Percentiles rank a stretch among this genome's conserved stretches.
These are phyloP conservation scores for Sardinella longiceps DNA, from an alignment of 2,797 vertebrate genomes.

Conservation along the genomic window DNA sequence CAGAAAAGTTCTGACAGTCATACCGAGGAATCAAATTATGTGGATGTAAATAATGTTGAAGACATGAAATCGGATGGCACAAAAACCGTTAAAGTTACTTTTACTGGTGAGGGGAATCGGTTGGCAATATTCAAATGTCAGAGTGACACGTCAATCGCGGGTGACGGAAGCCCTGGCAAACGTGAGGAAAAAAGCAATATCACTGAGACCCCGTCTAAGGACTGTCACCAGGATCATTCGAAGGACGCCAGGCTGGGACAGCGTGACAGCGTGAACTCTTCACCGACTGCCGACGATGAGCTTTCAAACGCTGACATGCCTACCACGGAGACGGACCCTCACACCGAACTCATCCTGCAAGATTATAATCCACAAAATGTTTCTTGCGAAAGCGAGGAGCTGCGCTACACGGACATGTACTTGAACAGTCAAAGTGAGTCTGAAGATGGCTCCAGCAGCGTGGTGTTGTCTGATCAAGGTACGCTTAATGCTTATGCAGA, in stretches of 20 bases:
- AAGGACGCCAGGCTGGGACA: slow-evolving; percentile 43
- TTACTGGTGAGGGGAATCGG: slow-evolving; percentile 70
- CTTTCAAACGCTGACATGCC: slow-evolving; percentile 44
- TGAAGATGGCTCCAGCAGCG: slow-evolving; percentile 62
- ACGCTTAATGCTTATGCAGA: slow-evolving; percentile 68
- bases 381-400: slow-evolving; percentile 80
- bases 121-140: slow-evolving; percentile 65
- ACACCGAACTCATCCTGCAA: slow-evolving; percentile 55
- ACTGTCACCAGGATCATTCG: slow-evolving; percentile 44
- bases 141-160: slow-evolving; percentile 48
- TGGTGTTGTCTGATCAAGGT: slow-evolving; percentile 66
- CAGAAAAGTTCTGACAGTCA: slow-evolving; percentile 52
- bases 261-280: slow-evolving; percentile 46
- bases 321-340: slow-evolving; percentile 58
- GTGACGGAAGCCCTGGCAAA: slow-evolving; percentile 47
- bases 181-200: slow-evolving; percentile 40
- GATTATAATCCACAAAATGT: slow-evolving; percentile 65
- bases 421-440: slow-evolving; percentile 72
- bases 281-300: slow-evolving; percentile 46
- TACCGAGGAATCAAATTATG: slow-evolving; percentile 76
- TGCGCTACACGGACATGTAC: slow-evolving; percentile 80
- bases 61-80: slow-evolving; percentile 67
- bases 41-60: slow-evolving; percentile 69
- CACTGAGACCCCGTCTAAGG: slow-evolving; percentile 40
- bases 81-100: slow-evolving; percentile 71